A percentile compares a stretch with the other conserved stretches of the same genome.
These are phyloP conservation scores for Brachionus asplanchnoidis DNA, from an alignment of 1,140 invertebrate genomes.

Conservation along the genomic window DNA sequence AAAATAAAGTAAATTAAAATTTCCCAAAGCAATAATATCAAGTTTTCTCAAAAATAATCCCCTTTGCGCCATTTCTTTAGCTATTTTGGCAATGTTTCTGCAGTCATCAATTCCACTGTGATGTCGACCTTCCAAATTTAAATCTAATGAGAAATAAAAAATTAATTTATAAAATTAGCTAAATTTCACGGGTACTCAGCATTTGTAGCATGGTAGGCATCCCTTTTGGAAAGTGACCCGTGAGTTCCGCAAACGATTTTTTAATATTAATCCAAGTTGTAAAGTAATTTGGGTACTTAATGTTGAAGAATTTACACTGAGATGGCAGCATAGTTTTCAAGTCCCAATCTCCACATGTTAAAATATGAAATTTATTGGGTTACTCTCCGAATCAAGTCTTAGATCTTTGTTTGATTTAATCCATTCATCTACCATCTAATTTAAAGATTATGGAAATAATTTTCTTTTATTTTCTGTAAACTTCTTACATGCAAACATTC, in stretches of 20 bases:
- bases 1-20: neutral
- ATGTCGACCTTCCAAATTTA: constrained; percentile 48
- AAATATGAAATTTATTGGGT: constrained; percentile 55
- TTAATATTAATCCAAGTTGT: constrained; percentile 64
- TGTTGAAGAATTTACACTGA: constrained; percentile 59
- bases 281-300: constrained; percentile 59
- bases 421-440: constrained; percentile 56
- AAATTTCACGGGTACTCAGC: constrained; percentile 45
- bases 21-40: neutral
- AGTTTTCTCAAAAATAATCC: constrained; percentile 47
- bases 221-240: constrained; percentile 50
- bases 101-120: constrained; percentile 60
- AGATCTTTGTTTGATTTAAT: constrained; percentile 52
- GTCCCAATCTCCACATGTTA: constrained; percentile 67
- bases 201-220: constrained; percentile 53
- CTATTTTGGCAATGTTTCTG: constrained; percentile 54
- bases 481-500: constrained; percentile 47
- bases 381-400: constrained; percentile 43
- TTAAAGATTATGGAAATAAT: too few relatives aligned
- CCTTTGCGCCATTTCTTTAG: constrained; percentile 48
- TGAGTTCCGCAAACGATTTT: constrained; percentile 51
- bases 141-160: neutral
- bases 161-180: neutral
- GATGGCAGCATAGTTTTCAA: constrained; percentile 62
- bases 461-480: constrained; percentile 37